phyloP scores from a whole-genome alignment of 2,888 invertebrate genomes.

The Amphipoea lucens region DNA sequence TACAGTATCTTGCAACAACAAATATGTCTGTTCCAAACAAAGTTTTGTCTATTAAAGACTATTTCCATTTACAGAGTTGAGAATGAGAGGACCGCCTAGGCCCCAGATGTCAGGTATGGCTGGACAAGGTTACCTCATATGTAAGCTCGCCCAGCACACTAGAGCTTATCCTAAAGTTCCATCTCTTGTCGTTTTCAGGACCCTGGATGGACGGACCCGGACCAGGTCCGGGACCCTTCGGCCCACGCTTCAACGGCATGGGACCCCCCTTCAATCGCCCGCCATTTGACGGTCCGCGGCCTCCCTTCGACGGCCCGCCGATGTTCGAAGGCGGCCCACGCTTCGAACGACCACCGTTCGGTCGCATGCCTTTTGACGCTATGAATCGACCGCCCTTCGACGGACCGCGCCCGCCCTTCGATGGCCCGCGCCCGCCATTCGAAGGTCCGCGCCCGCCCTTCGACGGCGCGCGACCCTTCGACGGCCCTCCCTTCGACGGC shows the following conservation, averaged over 20 bases:
- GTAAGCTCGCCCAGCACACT: slow-evolving; percentile 51
- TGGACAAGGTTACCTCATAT: slow-evolving; percentile 50
- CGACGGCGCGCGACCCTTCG: slow-evolving; percentile 74
- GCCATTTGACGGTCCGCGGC: slow-evolving; percentile 77
- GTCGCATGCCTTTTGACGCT: slow-evolving; percentile 70
- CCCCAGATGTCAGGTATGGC: slow-evolving; percentile 84
- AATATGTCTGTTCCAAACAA: slow-evolving; percentile 8
- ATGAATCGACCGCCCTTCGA: slow-evolving; percentile 77
- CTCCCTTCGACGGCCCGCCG: slow-evolving; percentile 69
- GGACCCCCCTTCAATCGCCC: slow-evolving; percentile 77
- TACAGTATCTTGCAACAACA: not conserved
- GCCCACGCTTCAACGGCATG: slow-evolving; percentile 83
- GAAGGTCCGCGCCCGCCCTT: slow-evolving; percentile 78
- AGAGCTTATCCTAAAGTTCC: slow-evolving; percentile 25
- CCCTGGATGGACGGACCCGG: slow-evolving; percentile 87
- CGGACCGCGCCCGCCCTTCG: slow-evolving; percentile 76
- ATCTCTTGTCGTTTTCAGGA: slow-evolving; percentile 75
- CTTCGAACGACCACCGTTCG: slow-evolving; percentile 69
- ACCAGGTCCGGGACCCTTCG: slow-evolving; percentile 76
- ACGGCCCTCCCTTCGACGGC: slow-evolving; percentile 69
- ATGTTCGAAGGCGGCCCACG: slow-evolving; percentile 64
- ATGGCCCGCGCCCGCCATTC: slow-evolving; percentile 74
- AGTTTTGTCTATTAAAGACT: slow-evolving; percentile 59
- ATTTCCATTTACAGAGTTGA: slow-evolving; percentile 85
- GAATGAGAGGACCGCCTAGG: slow-evolving; percentile 87